Conservation (phyloP, 2,797 vertebrate genomes). For the Remorina albescens region DNA sequence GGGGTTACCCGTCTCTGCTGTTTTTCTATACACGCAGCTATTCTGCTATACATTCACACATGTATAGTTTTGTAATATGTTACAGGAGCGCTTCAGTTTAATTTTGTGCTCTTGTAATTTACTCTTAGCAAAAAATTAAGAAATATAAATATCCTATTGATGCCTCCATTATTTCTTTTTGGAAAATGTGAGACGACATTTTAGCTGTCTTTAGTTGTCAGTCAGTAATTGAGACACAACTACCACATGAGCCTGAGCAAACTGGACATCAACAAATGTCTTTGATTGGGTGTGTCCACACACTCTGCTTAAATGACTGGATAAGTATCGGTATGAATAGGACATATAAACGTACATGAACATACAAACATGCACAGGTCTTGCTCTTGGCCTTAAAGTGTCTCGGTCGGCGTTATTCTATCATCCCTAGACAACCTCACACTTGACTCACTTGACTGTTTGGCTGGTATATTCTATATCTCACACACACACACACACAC, state of each 20-base stretch:
- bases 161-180: no score
- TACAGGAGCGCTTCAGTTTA: not conserved
- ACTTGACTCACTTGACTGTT: no score
- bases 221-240: not conserved
- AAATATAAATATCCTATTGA: not conserved
- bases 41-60: no score
- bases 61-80: not conserved
- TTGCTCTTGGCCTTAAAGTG: slow-evolving; percentile 43
- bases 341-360: slow-evolving; percentile 13
- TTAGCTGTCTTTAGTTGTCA: no score
- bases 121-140: not conserved
- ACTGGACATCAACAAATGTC: slow-evolving; percentile 1
- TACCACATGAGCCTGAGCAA: not conserved
- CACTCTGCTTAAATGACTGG: not conserved
- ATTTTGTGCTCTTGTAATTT: not conserved
- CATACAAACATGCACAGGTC: slow-evolving; percentile 22
- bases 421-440: slow-evolving; percentile 53
- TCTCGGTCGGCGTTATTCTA: slow-evolving; percentile 71
- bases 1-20: no score
- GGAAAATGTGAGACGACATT: not conserved
- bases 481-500: not conserved
- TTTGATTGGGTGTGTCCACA: not conserved
- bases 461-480: slow-evolving; percentile 37
- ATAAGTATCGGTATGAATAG: slow-evolving; percentile 25
- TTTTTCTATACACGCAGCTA: no score